These are phyloP conservation scores for Cynodonichthys magdalenae DNA, from an alignment of 2,797 vertebrate species.

Conservation along the genomic window DNA sequence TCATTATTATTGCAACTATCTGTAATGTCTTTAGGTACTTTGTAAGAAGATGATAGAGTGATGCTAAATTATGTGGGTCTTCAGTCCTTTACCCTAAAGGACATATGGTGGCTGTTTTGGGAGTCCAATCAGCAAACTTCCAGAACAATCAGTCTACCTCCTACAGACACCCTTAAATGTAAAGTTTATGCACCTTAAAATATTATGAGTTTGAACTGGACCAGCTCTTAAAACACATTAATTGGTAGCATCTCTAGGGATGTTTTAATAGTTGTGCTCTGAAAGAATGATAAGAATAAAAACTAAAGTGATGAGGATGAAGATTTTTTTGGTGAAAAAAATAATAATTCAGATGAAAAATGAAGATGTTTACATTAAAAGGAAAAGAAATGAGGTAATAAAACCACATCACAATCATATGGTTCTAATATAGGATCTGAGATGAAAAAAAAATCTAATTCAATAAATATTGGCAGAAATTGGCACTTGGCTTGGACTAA, in stretches of 20 bases:
- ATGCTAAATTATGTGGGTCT: background rate
- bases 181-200: background rate
- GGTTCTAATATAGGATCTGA: no score
- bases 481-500: no score
- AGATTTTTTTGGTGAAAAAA: constrained; percentile 16
- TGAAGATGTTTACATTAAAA: background rate
- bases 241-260: constrained; percentile 10
- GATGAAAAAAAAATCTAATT: no score
- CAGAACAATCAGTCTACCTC: no score
- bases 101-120: background rate
- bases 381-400: background rate
- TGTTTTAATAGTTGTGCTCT: constrained; percentile 36
- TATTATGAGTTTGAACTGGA: background rate
- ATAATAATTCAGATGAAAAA: constrained; percentile 11
- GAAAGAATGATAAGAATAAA: constrained; percentile 23
- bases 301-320: constrained; percentile 26
- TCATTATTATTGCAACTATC: no score
- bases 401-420: background rate
- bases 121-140: no score
- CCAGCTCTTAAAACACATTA: background rate
- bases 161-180: no score
- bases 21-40: no score
- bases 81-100: background rate
- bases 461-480: no score
- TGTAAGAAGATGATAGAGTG: background rate